Conservation (phyloP, 2,797 vertebrate genomes). For the Scleropages formosus region DNA sequence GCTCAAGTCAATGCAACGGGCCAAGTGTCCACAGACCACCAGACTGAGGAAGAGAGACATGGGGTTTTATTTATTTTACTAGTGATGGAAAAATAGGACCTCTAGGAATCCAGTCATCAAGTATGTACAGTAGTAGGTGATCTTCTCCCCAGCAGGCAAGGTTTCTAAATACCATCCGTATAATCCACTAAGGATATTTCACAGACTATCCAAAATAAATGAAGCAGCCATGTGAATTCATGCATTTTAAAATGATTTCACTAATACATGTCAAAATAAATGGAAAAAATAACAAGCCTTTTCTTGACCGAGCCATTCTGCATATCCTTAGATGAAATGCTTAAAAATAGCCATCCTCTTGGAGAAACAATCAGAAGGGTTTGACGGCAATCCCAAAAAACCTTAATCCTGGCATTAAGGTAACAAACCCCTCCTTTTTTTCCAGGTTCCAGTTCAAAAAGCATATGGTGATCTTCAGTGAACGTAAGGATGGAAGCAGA, state of each 20-base stretch:
- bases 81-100: constrained; percentile 52
- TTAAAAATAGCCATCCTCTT: background rate
- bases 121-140: constrained; percentile 45
- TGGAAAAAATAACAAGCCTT: background rate
- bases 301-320: background rate
- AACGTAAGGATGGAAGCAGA: constrained; percentile 57
- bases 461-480: constrained; percentile 34
- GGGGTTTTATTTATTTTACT: constrained; percentile 52
- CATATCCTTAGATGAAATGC: constrained; percentile 4
- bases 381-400: background rate
- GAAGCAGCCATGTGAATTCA: constrained; percentile 8
- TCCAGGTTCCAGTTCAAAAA: constrained; percentile 30
- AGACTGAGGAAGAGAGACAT: constrained; percentile 35
- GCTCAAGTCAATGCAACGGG: constrained; percentile 43
- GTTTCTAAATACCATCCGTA: constrained; percentile 1
- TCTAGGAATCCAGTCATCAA: constrained; percentile 43
- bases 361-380: background rate
- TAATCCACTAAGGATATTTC: constrained; percentile 12
- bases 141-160: constrained; percentile 1
- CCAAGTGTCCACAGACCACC: constrained; percentile 47
- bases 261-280: background rate
- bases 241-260: constrained; percentile 14
- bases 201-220: constrained; percentile 11
- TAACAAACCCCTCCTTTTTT: constrained; percentile 15
- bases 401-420: background rate